These are phyloP conservation scores for Drosophila tropicalis DNA, from an alignment of 1,140 invertebrate species.

Conservation along the genomic window DNA sequence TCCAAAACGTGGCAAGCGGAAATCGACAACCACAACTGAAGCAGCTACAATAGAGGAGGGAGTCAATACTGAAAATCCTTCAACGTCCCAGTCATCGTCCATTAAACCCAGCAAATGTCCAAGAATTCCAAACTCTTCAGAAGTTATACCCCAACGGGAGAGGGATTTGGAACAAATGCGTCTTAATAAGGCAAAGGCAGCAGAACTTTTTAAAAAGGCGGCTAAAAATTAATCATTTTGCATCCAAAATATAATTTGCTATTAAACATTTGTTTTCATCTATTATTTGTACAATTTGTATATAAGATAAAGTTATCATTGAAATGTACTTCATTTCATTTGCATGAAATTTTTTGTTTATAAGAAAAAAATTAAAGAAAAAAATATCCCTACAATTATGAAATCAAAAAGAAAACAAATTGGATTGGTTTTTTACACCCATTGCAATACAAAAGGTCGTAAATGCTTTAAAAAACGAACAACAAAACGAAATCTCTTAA, in stretches of 20 bases:
- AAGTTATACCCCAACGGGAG: constrained; percentile 90
- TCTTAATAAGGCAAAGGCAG: constrained; percentile 89
- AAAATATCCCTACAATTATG: not conserved
- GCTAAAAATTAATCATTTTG: constrained; percentile 23
- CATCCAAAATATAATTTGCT: not conserved
- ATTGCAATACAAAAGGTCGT: not conserved
- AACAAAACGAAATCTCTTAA: not conserved
- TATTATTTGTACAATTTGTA: not conserved
- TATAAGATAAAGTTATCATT: too few relatives aligned
- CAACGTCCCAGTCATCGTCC: constrained; percentile 15
- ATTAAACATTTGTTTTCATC: not conserved
- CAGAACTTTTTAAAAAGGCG: constrained; percentile 89
- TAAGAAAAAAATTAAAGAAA: not conserved
- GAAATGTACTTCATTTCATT: not conserved
- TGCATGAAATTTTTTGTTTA: not conserved
- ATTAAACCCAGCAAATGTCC: constrained; percentile 44
- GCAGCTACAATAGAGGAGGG: constrained; percentile 12
- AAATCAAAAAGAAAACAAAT: not conserved
- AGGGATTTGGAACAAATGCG: constrained; percentile 86
- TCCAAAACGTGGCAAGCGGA: constrained; percentile 55
- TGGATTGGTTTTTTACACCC: not conserved
- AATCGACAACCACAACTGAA: constrained; percentile 20
- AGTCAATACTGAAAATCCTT: constrained; percentile 12
- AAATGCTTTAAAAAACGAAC: not conserved
- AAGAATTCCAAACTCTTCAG: constrained; percentile 56